Evolutionary conservation across 2,888 invertebrate species (phyloP), one percentile per base, ranked within the genome.

Genomic region (Oscheius myriophilus): DNA sequence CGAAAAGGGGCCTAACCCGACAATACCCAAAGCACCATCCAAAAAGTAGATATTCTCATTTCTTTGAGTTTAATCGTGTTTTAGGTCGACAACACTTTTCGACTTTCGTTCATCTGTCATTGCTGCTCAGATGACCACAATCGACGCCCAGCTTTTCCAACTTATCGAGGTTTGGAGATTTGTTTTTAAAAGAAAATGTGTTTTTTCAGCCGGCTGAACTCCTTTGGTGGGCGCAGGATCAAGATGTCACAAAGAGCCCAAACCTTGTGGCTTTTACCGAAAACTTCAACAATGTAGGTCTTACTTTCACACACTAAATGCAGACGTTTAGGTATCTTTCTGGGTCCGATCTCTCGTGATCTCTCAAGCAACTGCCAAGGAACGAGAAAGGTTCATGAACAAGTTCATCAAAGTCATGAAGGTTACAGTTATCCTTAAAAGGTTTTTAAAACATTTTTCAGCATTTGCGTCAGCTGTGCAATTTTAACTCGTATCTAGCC

Each of bases 401-500:
- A 86, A 86, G 69, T 95, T 96, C 88, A 93, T 98, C 71, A 97
- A 97, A 88, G 95, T 98, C 74, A 96, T 97, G 96, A 95, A 96
- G 87, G 88, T 88, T 75, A 16, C 58, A n/a, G 9, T 33, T n/a
- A 33, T 25, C n/a, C 0, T 42, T 41, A 33, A 18, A 18, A 12
- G 9, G 6, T 12, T 59, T 23, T 46, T 18, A 46, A 51, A 12
- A 18, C 39, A 23, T 23, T 18, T 59, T 83, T 65, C 82, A 89
- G 89, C 93, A 95, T 87, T 90, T 98, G 76, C 91, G 96, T 71
- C 96, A 96, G 88, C 92, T 97, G 88, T 96, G 95, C 89, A 98
- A 98, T 88, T 98, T 96, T 89, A 98, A 98, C 89, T 96, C 96
- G 53, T 96, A 96, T 89, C 90, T 98, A 84, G 97, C 98, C 11